Evolutionary conservation across 2,888 invertebrate genomes (phyloP), one percentile per base, ranked within the genome.

Genomic region (Cepaea hortensis): DNA sequence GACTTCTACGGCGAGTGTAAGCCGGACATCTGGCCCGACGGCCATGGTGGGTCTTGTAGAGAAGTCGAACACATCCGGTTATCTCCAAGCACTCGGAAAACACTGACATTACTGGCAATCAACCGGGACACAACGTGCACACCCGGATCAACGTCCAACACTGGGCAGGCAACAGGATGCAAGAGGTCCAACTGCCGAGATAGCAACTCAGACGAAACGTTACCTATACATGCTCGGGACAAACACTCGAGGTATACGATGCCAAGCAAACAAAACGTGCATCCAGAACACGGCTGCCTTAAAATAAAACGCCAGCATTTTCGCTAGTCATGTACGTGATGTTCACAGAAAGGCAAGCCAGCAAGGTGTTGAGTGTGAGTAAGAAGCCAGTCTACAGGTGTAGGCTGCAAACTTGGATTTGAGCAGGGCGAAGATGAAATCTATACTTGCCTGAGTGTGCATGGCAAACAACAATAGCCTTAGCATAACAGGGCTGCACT

Each of bases 41-140:
- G 55, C 75, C 73, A 83, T 75, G 83, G 9, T 70, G 83, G 0
- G 83, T 83, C 75, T 75, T 73, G 83, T 83, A 75, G 46, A 83
- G 35, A 35, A 83, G 73, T 75, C 48, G 55, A 18, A 83, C 9
- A 75, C 83, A 83, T 48, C 75, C 83, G 15, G 75, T 61, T 46
- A 83, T 20, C 35, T 83, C 75, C 61, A 83, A 75, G 35, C 83
- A 83, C 55, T 83, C 83, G 46, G 61, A 72, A 3, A 83, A 35
- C 18, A 83, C 20, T 2, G 83, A 55, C 83, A 75, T 83, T 13
- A 13, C 55, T 55, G 55, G 55, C 55, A 55, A 55, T 55, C 55
- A 55, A 55, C 55, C 11, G 55, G 11, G 55, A 11, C 55, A 11
- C 55, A 55, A 3, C 55, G 55, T 55, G 55, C 55, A 55, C 55